Percentiles rank a stretch among this genome's conserved stretches.
Conservation (phyloP, 2,113 vertebrate genomes). For the Osmerus mordax region DNA sequence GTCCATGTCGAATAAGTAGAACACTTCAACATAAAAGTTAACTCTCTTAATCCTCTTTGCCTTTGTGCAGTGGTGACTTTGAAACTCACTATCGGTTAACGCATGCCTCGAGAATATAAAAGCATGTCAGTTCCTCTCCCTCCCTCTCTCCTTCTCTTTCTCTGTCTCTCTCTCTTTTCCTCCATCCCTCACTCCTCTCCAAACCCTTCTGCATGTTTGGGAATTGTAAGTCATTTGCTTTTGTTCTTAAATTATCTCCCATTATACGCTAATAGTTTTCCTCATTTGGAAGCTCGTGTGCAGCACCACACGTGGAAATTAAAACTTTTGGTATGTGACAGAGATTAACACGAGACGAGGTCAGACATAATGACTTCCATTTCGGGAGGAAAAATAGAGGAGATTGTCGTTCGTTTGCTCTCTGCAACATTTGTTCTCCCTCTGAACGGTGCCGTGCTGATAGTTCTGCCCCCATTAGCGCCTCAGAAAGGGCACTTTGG, state of each 20-base stretch:
- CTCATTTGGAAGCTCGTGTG: slow-evolving; percentile 54
- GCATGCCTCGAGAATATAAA: slow-evolving; percentile 24
- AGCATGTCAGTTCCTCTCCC: slow-evolving; percentile 16
- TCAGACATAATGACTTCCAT: slow-evolving; percentile 66
- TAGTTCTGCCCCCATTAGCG: slow-evolving; percentile 50
- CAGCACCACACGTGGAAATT: slow-evolving; percentile 51
- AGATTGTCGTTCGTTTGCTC: slow-evolving; percentile 53
- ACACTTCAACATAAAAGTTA: slow-evolving; percentile 36
- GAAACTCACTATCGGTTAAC: slow-evolving; percentile 47
- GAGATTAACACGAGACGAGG: slow-evolving; percentile 64
- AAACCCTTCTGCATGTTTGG: slow-evolving; percentile 53
- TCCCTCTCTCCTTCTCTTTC: slow-evolving; percentile 3
- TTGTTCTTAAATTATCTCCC: slow-evolving; percentile 62
- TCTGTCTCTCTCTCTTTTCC: too few species aligned
- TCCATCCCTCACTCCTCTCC: too few species aligned
- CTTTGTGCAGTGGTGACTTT: slow-evolving; percentile 53
- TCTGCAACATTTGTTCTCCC: slow-evolving; percentile 56
- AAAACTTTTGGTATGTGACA: slow-evolving; percentile 61
- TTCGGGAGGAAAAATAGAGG: slow-evolving; percentile 62
- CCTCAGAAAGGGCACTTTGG: slow-evolving; percentile 34
- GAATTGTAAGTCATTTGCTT: slow-evolving; percentile 60
- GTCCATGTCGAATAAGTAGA: slow-evolving; percentile 23
- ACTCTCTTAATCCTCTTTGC: slow-evolving; percentile 42
- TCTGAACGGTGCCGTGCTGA: slow-evolving; percentile 36
- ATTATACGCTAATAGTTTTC: slow-evolving; percentile 62